Conservation (phyloP, 30 jellyfish, hydroid and myxozoan genomes). For the Aurelia sp. region DNA sequence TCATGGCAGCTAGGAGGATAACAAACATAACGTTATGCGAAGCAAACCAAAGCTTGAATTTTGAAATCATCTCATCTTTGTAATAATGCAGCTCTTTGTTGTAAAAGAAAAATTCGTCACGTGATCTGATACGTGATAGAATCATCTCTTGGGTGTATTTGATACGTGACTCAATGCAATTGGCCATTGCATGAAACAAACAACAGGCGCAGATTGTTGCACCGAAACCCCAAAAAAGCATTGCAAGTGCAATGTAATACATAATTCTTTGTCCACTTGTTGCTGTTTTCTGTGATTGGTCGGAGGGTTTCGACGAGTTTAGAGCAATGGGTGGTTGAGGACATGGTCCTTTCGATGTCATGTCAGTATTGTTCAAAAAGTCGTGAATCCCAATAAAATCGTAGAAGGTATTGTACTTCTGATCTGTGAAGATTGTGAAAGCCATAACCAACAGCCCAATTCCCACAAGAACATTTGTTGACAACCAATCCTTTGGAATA, state of each 20-base stretch:
- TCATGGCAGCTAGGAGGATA: conserved; percentile 47
- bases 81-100: conserved; percentile 7
- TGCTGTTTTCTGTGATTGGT: neutral
- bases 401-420: conserved; percentile 29
- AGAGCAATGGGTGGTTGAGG: too few relatives aligned
- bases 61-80: conserved; percentile 12
- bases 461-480: conserved; percentile 4
- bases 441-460: conserved; percentile 12
- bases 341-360: too few relatives aligned
- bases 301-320: too few relatives aligned
- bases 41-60: conserved; percentile 41
- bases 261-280: neutral
- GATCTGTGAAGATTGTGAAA: conserved; percentile 30
- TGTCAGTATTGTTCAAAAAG: neutral
- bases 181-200: conserved; percentile 58
- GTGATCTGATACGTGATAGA: neutral
- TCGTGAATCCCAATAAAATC: conserved; percentile 46
- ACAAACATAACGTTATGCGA: conserved; percentile 48
- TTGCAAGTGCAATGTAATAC: conserved; percentile 17
- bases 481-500: conserved; percentile 13
- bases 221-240: conserved; percentile 62
- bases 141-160: conserved; percentile 24
- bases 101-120: conserved; percentile 14
- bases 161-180: conserved; percentile 13
- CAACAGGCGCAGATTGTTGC: conserved; percentile 71